Percentiles rank a stretch among this genome's conserved stretches.
Evolutionary conservation across 2,888 invertebrate species (phyloP).

Genomic region (Automeris io): DNA sequence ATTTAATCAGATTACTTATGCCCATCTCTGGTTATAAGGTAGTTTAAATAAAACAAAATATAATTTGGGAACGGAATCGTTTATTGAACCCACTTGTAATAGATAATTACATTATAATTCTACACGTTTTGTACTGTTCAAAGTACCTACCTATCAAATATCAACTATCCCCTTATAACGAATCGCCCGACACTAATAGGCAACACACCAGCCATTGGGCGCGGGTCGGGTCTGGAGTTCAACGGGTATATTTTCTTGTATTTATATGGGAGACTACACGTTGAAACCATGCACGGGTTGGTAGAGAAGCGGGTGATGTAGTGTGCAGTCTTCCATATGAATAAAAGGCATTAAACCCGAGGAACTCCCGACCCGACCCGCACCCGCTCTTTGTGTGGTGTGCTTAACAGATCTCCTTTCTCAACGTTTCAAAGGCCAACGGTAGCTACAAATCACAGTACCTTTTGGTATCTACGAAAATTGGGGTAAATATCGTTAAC

Average conservation of each 20-base stretch:
- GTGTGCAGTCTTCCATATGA: too few relatives aligned
- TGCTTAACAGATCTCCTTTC: too few relatives aligned
- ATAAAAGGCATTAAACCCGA: too few relatives aligned
- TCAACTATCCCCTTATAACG: slow-evolving; percentile 57
- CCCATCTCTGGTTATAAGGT: background rate
- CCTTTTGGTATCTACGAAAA: slow-evolving; percentile 53
- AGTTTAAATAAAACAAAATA: slow-evolving; percentile 41
- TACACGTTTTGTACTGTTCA: slow-evolving; percentile 73
- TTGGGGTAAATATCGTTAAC: slow-evolving; percentile 34
- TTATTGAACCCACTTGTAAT: slow-evolving; percentile 75
- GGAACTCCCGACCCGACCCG: too few relatives aligned
- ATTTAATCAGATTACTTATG: too few relatives aligned
- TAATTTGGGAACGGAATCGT: slow-evolving; percentile 73
- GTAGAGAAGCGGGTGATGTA: too few relatives aligned
- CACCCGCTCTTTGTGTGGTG: too few relatives aligned
- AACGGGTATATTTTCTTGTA: too few relatives aligned
- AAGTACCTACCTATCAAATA: slow-evolving; percentile 73
- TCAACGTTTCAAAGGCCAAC: slow-evolving; percentile 14
- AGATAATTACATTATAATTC: slow-evolving; percentile 71
- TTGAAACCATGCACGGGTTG: too few relatives aligned
- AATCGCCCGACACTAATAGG: slow-evolving; percentile 49
- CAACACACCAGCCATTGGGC: too few relatives aligned
- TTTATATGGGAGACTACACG: too few relatives aligned
- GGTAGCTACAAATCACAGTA: slow-evolving; percentile 70
- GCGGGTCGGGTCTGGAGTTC: too few relatives aligned